These are phyloP conservation scores for Falco berigora DNA, from an alignment of 2,797 vertebrate species.

Conservation along the genomic window DNA sequence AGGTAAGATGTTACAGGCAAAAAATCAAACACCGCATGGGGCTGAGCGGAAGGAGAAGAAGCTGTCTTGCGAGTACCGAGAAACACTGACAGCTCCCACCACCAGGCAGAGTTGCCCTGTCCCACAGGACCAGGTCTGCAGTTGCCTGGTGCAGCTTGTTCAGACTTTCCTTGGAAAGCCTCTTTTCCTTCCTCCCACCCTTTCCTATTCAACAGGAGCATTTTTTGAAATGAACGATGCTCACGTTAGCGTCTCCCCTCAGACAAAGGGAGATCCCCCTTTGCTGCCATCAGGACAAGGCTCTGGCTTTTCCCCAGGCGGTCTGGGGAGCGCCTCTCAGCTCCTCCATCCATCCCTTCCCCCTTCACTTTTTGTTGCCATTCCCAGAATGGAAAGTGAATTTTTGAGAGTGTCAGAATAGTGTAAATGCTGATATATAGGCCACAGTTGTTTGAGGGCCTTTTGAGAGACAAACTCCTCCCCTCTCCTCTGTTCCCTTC, in stretches of 20 bases:
- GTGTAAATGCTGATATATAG: conserved; percentile 92
- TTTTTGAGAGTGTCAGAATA: conserved; percentile 78
- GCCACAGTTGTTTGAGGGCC: conserved; percentile 90
- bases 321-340: not conserved
- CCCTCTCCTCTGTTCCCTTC: conserved; percentile 85
- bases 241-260: not conserved
- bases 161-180: not conserved
- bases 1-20: not conserved
- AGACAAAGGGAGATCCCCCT: not conserved
- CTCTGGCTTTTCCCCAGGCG: conserved; percentile 9
- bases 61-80: not conserved
- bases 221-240: not conserved
- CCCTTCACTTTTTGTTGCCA: conserved; percentile 53
- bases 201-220: not conserved
- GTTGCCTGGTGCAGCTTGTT: not conserved
- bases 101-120: not conserved
- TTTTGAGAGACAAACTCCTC: conserved; percentile 80
- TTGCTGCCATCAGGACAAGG: not conserved
- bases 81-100: not conserved
- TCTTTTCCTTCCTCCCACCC: not conserved
- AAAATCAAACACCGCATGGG: not conserved
- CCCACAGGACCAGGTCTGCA: not conserved
- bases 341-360: conserved; percentile 5
- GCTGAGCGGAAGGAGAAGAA: not conserved
- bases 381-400: conserved; percentile 82